Base-by-base conservation (phyloP, 2,113 vertebrate species). In the Alouatta palliata region DNA sequence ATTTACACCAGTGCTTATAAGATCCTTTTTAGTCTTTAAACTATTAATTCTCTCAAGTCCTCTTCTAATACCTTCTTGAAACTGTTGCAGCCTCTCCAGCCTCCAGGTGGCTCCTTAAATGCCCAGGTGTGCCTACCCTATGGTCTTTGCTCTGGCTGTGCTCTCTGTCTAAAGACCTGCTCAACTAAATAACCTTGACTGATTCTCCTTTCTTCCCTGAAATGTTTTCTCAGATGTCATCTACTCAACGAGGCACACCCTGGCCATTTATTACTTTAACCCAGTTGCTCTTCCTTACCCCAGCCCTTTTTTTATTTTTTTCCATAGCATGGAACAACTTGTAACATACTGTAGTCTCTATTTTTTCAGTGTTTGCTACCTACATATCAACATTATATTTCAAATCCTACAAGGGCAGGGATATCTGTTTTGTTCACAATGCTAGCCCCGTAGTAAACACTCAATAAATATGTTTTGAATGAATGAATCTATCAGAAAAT, bases 41-140 rank as follows among this genome's bases (percentile, higher is more conserved):
- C 19, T 52, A 5, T 54, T 92, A 40, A 9, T 35, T 30, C 4
- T 37, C 47, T 82, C n/a, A 75, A 3, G 9, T 40, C 11, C 14
- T 79, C 9, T 47, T 20, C n/a, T 75, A 61, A 64, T 25, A 87
- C 9, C 6, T 47, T 20, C 45, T 30, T 71, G 2, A 52, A 32
- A 56, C 8, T 30, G 6, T 47, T 49, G 30, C 16, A 90, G 21
- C 13, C 19, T 23, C 30, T 64, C 5, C 6, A 25, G 8, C 10
- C 19, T 85, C 66, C 27, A 27, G 12, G 4, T 7, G 23, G 40
- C 23, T 87, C 5, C 45, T 61, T 54, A 52, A 52, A 52, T 40
- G 14, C 6, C 6, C 8, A 37, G 20, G 25, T 1, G 13, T n/a
- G 6, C 20, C 45, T 54, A 45, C 1, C 5, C 16, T 37, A 1